These are phyloP conservation scores for Colistium nudipinnis DNA, from an alignment of 2,113 vertebrate genomes.

Conservation along the genomic window DNA sequence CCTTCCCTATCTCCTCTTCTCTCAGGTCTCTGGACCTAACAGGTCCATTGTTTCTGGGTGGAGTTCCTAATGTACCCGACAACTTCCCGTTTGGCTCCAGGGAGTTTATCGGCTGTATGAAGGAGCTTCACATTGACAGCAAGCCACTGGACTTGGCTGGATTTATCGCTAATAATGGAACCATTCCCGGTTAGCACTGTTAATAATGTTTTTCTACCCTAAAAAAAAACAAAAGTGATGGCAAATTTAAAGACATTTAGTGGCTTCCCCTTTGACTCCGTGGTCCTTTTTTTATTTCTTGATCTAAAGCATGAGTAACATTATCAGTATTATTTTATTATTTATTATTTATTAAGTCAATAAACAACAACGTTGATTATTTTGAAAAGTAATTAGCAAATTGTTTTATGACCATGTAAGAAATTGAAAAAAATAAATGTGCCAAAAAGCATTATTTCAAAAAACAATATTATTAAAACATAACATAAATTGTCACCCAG, in stretches of 20 bases:
- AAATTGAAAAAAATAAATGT: too few relatives aligned
- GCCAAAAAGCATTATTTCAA: too few relatives aligned
- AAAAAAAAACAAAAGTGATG: conserved; percentile 2
- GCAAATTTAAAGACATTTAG: not conserved
- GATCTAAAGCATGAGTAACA: too few relatives aligned
- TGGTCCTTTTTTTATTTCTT: too few relatives aligned
- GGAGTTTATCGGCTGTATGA: conserved; percentile 97
- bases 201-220: not conserved
- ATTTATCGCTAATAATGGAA: conserved; percentile 96
- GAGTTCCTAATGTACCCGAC: conserved; percentile 95
- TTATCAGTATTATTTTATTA: too few relatives aligned
- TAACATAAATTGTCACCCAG: too few relatives aligned
- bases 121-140: conserved; percentile 94
- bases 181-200: conserved; percentile 84
- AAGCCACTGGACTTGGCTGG: conserved; percentile 91
- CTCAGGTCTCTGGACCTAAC: conserved; percentile 95
- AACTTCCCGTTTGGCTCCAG: conserved; percentile 93
- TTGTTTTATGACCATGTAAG: too few relatives aligned
- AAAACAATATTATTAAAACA: too few relatives aligned
- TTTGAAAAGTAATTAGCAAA: too few relatives aligned
- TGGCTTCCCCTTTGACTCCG: too few relatives aligned
- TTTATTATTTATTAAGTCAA: too few relatives aligned
- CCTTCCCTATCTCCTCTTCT: conserved; percentile 42
- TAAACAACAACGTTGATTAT: too few relatives aligned
- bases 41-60: conserved; percentile 94